phyloP scores from a whole-genome alignment of 92 coral and sea anemone genomes.

The Palythoa grandiflora region DNA sequence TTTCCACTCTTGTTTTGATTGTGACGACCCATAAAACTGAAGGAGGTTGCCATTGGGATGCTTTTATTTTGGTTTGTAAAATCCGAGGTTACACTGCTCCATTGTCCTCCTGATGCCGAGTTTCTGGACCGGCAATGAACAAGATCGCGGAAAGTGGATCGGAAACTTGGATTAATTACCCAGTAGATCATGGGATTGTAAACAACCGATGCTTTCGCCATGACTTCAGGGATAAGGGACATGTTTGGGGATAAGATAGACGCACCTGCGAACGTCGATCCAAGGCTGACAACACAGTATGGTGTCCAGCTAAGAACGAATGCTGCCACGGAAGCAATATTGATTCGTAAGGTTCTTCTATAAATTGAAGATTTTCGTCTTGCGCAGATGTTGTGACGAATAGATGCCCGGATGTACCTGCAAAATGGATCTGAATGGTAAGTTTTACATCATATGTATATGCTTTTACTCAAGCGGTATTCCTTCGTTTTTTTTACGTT shows the following conservation, averaged over 20 bases:
- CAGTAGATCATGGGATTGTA: slow-evolving; percentile 74
- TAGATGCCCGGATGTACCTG: slow-evolving; percentile 22
- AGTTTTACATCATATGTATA: too few species aligned
- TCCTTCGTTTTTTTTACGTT: too few species aligned
- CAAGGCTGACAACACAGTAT: slow-evolving; percentile 65
- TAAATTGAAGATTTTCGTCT: neutral
- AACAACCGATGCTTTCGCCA: slow-evolving; percentile 77
- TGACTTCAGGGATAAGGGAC: slow-evolving; percentile 67
- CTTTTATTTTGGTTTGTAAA: too few species aligned
- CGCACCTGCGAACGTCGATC: slow-evolving; percentile 39
- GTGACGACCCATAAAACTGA: too few species aligned
- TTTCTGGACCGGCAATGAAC: neutral
- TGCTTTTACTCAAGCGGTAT: too few species aligned
- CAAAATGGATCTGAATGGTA: neutral
- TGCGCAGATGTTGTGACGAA: slow-evolving; percentile 11
- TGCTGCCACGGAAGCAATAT: slow-evolving; percentile 54
- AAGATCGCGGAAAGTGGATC: slow-evolving; percentile 36
- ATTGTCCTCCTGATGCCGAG: too few species aligned
- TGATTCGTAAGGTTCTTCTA: slow-evolving; percentile 49
- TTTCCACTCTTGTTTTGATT: too few species aligned
- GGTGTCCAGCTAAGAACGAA: slow-evolving; percentile 80
- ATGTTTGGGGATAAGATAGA: slow-evolving; percentile 52
- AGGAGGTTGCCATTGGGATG: too few species aligned
- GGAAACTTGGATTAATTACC: slow-evolving; percentile 50
- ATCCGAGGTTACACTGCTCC: too few species aligned